Conservation (phyloP, 1,140 invertebrate genomes). For the Scaptomyza montana region DNA sequence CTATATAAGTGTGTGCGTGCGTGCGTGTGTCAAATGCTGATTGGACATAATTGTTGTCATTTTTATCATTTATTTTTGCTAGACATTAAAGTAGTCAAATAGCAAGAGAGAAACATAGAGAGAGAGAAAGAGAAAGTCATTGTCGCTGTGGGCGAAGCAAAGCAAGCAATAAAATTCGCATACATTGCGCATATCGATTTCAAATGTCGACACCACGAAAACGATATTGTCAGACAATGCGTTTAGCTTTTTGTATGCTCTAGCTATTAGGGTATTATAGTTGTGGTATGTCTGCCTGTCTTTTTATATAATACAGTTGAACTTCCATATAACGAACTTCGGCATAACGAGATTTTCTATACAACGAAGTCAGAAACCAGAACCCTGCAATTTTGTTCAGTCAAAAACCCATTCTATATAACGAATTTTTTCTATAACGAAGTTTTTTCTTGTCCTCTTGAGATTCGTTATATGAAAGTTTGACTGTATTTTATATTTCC, state of each 20-base stretch:
- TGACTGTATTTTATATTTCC: no score
- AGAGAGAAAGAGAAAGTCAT: no score
- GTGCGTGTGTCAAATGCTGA: conserved; percentile 61
- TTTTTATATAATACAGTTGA: no score
- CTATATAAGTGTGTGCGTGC: conserved; percentile 3
- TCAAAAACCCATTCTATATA: no score
- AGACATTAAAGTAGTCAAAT: conserved; percentile 20
- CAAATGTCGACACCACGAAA: conserved; percentile 25
- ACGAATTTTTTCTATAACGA: no score
- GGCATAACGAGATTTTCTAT: no score
- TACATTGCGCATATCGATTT: conserved; percentile 64
- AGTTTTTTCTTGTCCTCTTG: no score
- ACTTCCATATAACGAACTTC: no score
- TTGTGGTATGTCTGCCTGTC: no score
- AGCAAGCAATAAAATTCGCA: conserved; percentile 21
- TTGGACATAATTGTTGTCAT: conserved; percentile 75
- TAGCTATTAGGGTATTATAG: conserved; percentile 6
- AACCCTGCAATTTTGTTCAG: no score
- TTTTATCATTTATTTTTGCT: conserved; percentile 46
- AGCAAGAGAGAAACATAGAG: background rate
- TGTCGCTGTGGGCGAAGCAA: background rate
- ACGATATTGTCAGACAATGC: conserved; percentile 45
- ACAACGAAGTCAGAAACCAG: no score
- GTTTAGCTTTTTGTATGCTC: conserved; percentile 19
- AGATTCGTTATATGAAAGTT: no score